Evolutionary conservation across 1,140 invertebrate genomes (phyloP).

Genomic region (Rhysida immarginata): DNA sequence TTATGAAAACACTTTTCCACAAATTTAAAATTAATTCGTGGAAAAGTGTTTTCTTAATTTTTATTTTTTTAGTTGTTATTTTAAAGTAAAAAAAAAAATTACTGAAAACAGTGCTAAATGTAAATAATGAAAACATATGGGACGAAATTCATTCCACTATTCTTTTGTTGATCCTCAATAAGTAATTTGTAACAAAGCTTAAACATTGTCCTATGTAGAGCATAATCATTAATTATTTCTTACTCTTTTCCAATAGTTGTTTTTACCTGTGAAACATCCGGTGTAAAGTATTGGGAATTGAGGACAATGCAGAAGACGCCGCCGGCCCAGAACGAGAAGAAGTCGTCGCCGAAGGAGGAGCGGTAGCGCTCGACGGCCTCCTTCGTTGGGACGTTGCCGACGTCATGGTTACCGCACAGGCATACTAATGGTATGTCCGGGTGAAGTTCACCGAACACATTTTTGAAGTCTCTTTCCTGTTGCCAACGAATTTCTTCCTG

Average conservation of each 20-base stretch:
- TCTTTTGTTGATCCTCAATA: too few relatives aligned
- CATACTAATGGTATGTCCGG: slow-evolving; percentile 35
- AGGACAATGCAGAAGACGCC: slow-evolving; percentile 39
- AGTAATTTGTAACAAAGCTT: too few relatives aligned
- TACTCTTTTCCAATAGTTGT: background rate
- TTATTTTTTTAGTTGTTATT: too few relatives aligned
- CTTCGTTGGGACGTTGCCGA: slow-evolving; percentile 35
- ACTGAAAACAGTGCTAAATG: too few relatives aligned
- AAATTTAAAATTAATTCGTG: too few relatives aligned
- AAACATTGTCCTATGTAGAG: background rate
- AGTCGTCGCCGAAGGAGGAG: slow-evolving; percentile 38
- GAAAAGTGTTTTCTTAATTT: too few relatives aligned
- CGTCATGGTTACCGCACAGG: slow-evolving; percentile 42
- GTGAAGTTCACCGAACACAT: slow-evolving; percentile 31
- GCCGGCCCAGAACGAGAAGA: slow-evolving; percentile 36
- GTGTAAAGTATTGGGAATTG: slow-evolving; percentile 36
- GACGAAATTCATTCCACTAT: too few relatives aligned
- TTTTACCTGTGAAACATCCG: slow-evolving; percentile 21
- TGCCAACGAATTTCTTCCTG: too few relatives aligned
- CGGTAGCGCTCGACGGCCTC: slow-evolving; percentile 28
- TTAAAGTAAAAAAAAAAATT: too few relatives aligned
- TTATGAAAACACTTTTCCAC: too few relatives aligned
- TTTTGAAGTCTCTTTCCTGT: slow-evolving; percentile 33
- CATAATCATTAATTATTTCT: background rate
- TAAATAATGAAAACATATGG: too few relatives aligned